Evolutionary conservation across 2,113 vertebrate species (phyloP).

Genomic region (Datnioides undecimradiatus): DNA sequence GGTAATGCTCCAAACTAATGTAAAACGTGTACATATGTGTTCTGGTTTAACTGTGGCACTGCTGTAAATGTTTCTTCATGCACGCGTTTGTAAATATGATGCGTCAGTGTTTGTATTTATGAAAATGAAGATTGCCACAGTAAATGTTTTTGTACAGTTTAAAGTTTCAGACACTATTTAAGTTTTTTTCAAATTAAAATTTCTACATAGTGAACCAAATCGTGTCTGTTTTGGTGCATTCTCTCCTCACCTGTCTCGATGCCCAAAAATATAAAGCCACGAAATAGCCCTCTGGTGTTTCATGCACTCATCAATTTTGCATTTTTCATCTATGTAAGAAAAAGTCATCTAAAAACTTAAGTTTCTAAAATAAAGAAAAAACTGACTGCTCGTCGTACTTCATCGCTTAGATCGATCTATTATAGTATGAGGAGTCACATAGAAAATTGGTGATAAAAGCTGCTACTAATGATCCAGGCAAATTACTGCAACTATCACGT

Average conservation of each 20-base stretch:
- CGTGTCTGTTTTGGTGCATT: neutral
- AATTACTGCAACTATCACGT: constrained; percentile 20
- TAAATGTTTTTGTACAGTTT: constrained; percentile 66
- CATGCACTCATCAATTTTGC: neutral
- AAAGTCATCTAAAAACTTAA: neutral
- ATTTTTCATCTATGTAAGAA: neutral
- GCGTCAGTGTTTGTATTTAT: neutral
- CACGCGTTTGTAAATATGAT: constrained; percentile 49
- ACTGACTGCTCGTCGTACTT: neutral
- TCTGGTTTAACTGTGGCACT: neutral
- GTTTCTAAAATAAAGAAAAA: neutral
- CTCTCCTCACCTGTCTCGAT: neutral
- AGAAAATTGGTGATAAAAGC: neutral
- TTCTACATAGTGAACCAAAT: neutral
- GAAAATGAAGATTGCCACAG: constrained; percentile 20
- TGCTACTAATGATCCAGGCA: neutral
- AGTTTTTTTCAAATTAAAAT: constrained; percentile 75
- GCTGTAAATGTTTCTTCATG: constrained; percentile 30
- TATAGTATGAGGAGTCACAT: neutral
- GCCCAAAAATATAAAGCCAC: neutral
- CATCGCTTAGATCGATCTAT: neutral
- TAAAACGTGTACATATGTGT: constrained; percentile 26
- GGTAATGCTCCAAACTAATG: constrained; percentile 40
- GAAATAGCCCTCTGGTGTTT: neutral
- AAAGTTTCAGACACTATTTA: constrained; percentile 57